These are phyloP conservation scores for Epinotia ramella DNA, from an alignment of 2,888 invertebrate genomes.

Conservation along the genomic window DNA sequence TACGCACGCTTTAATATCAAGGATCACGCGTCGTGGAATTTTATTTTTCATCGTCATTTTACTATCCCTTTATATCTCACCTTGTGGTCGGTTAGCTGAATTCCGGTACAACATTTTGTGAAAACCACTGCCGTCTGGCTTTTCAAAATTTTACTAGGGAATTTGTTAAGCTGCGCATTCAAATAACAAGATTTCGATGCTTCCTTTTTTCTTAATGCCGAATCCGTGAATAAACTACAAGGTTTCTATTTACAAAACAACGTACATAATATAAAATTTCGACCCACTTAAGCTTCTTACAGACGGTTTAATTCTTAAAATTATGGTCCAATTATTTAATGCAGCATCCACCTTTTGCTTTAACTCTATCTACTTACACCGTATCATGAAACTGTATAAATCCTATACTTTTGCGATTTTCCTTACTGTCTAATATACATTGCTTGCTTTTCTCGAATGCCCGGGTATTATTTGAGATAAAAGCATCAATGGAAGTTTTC, in stretches of 20 bases:
- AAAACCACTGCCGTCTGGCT: too few species aligned
- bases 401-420: not conserved
- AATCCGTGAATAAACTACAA: constrained; percentile 9
- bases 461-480: too few species aligned
- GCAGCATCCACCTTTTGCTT: constrained; percentile 43
- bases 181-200: not conserved
- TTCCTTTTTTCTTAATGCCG: not conserved
- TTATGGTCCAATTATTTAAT: constrained; percentile 45
- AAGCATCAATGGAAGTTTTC: constrained; percentile 45
- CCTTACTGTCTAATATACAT: not conserved
- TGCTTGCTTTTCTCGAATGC: constrained; percentile 2
- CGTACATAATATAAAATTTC: constrained; percentile 12
- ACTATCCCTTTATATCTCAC: too few species aligned
- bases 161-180: too few species aligned
- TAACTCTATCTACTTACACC: constrained; percentile 39
- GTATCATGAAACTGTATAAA: constrained; percentile 13
- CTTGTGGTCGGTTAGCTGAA: too few species aligned
- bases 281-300: constrained; percentile 37
- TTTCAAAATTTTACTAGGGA: too few species aligned
- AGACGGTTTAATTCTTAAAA: constrained; percentile 41
- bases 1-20: not conserved
- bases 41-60: too few species aligned
- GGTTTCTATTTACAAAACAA: constrained; percentile 11
- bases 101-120: too few species aligned
- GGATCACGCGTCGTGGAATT: too few species aligned